These are phyloP conservation scores for Anticlea derivata DNA, from an alignment of 2,888 invertebrate genomes.

Conservation along the genomic window DNA sequence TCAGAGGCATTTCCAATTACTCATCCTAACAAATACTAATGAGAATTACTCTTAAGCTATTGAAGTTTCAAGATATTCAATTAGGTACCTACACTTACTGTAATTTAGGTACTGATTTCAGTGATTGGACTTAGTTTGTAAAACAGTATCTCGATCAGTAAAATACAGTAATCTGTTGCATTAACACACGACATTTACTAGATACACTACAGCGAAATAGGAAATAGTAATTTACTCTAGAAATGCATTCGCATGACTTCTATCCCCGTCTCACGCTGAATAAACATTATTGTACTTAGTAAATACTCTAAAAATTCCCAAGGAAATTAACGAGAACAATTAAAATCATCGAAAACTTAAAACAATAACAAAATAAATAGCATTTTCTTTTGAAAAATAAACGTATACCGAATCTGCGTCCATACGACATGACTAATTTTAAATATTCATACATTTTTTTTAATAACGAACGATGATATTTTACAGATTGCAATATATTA, in stretches of 20 bases:
- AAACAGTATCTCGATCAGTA: no score
- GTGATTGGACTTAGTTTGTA: no score
- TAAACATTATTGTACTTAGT: conserved; percentile 58
- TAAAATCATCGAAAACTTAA: conserved; percentile 82
- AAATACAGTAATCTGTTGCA: background rate
- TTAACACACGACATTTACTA: conserved; percentile 12
- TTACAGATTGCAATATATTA: conserved; percentile 27
- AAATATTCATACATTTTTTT: conserved; percentile 19
- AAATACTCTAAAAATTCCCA: conserved; percentile 78
- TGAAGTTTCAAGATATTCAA: no score
- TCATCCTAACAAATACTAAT: no score
- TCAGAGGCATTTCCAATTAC: no score
- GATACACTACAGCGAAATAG: conserved; percentile 14
- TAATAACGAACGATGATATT: conserved; percentile 28
- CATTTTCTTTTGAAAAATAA: conserved; percentile 59
- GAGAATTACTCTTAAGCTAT: no score
- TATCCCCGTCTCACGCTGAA: conserved; percentile 54
- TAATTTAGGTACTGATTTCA: no score
- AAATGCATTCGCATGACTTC: conserved; percentile 19
- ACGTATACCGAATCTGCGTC: conserved; percentile 48
- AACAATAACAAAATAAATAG: conserved; percentile 82
- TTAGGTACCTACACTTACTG: conserved; percentile 5
- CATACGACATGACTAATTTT: conserved; percentile 44
- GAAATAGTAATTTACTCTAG: no score
- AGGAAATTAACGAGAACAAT: conserved; percentile 82